phyloP scores from a whole-genome alignment of 2,113 vertebrate genomes.

The Cebidichthys violaceus region DNA sequence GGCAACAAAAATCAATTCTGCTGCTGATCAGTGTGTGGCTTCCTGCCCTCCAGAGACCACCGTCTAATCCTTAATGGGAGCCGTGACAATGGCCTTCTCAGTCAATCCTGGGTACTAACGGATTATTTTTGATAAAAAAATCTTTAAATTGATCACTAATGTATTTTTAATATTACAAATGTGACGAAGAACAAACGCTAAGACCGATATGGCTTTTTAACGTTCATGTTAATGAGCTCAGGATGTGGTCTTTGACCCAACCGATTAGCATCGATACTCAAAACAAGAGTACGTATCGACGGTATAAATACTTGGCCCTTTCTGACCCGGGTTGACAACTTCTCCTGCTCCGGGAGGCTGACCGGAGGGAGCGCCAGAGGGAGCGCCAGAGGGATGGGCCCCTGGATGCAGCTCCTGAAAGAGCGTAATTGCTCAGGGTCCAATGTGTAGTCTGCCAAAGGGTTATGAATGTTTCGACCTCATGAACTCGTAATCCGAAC shows the following conservation, averaged over 20 bases:
- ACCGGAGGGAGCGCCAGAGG: background rate
- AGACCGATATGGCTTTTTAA: background rate
- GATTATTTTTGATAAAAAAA: background rate
- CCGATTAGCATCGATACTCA: background rate
- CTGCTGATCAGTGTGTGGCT: conserved; percentile 32
- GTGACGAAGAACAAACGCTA: background rate
- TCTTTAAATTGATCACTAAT: background rate
- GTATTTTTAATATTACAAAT: background rate
- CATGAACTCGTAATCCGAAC: background rate
- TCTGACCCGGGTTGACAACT: background rate
- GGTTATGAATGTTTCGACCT: background rate
- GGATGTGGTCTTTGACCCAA: background rate
- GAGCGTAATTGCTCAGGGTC: too few species aligned
- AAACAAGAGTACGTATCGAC: background rate
- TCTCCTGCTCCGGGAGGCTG: background rate
- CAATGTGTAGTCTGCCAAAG: background rate
- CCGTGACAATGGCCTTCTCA: conserved; percentile 26
- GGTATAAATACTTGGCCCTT: background rate
- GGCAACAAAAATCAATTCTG: conserved; percentile 33
- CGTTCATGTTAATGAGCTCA: background rate
- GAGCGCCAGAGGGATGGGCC: background rate
- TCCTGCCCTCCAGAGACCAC: conserved; percentile 4
- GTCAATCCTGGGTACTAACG: conserved; percentile 10
- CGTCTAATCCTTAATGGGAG: conserved; percentile 21
- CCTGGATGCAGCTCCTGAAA: background rate